These are phyloP conservation scores for Actinopyga echinites DNA, from an alignment of 53 echinoderm and acorn worm genomes.

Conservation along the genomic window DNA sequence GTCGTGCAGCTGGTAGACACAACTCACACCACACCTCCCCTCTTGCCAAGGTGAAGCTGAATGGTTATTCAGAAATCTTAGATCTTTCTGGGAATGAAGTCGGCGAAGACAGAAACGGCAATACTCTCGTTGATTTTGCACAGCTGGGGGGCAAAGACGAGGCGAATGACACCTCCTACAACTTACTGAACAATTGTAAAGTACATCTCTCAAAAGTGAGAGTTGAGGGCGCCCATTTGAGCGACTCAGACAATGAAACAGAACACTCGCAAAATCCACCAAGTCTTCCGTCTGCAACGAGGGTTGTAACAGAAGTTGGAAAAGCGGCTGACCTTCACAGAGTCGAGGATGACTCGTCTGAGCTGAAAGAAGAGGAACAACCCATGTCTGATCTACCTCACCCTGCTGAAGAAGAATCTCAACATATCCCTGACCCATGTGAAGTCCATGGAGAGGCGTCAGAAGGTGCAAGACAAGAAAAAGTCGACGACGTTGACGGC, in stretches of 20 bases:
- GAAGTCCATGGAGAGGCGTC: too few species aligned
- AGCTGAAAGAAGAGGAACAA: too few species aligned
- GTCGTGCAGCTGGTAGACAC: background rate
- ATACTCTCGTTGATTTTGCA: background rate
- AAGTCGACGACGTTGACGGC: too few species aligned
- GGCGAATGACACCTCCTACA: background rate
- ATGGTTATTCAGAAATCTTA: background rate
- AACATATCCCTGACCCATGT: too few species aligned
- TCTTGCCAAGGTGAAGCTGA: background rate
- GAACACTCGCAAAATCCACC: background rate
- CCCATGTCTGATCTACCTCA: too few species aligned
- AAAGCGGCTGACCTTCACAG: too few species aligned
- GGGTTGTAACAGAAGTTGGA: too few species aligned
- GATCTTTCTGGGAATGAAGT: background rate
- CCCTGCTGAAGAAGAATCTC: too few species aligned
- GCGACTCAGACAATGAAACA: background rate
- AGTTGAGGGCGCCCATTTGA: background rate
- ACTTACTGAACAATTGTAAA: slow-evolving; percentile 6
- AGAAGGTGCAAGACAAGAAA: too few species aligned
- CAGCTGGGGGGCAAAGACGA: background rate
- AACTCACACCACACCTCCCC: background rate
- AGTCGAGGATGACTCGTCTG: too few species aligned
- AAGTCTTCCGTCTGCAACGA: background rate
- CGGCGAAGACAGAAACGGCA: background rate
- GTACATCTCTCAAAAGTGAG: slow-evolving; percentile 15